Conservation (phyloP, 2,888 invertebrate species). For the Sphaeridia pumilis region DNA sequence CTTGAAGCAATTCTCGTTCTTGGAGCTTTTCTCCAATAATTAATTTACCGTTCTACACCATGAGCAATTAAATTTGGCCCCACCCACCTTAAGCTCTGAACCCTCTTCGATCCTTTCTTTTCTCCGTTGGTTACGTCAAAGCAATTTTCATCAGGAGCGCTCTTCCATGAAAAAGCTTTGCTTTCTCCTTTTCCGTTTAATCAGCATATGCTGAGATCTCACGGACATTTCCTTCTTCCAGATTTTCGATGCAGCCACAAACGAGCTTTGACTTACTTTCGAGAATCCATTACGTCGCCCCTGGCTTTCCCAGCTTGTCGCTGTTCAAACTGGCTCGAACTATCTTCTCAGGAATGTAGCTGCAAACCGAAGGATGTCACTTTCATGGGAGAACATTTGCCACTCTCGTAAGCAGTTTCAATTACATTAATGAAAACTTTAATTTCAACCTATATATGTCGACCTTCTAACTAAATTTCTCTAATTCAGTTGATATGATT, state of each 20-base stretch:
- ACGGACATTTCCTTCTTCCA: background rate
- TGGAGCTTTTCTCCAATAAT: too few relatives aligned
- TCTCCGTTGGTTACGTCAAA: too few relatives aligned
- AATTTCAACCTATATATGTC: background rate
- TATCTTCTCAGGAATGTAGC: slow-evolving; percentile 15
- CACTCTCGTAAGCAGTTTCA: slow-evolving; percentile 9
- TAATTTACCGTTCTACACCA: too few relatives aligned
- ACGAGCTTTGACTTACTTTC: slow-evolving; percentile 23
- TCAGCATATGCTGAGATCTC: too few relatives aligned
- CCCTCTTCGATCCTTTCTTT: too few relatives aligned
- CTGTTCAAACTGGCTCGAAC: slow-evolving; percentile 20
- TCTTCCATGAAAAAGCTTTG: background rate
- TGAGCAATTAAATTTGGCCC: too few relatives aligned
- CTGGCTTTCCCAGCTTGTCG: slow-evolving; percentile 25
- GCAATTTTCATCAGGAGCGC: too few relatives aligned
- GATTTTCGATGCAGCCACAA: slow-evolving; percentile 23
- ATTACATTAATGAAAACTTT: background rate
- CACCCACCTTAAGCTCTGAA: too few relatives aligned
- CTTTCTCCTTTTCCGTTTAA: slow-evolving; percentile 10
- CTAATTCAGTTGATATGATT: too few relatives aligned
- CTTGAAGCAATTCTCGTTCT: too few relatives aligned
- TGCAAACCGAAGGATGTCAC: slow-evolving; percentile 11
- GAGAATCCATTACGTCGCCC: slow-evolving; percentile 27
- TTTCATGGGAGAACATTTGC: slow-evolving; percentile 17
- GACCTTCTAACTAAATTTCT: too few relatives aligned